Conservation (phyloP, 1,140 invertebrate genomes). For the Lucilia sericata region DNA sequence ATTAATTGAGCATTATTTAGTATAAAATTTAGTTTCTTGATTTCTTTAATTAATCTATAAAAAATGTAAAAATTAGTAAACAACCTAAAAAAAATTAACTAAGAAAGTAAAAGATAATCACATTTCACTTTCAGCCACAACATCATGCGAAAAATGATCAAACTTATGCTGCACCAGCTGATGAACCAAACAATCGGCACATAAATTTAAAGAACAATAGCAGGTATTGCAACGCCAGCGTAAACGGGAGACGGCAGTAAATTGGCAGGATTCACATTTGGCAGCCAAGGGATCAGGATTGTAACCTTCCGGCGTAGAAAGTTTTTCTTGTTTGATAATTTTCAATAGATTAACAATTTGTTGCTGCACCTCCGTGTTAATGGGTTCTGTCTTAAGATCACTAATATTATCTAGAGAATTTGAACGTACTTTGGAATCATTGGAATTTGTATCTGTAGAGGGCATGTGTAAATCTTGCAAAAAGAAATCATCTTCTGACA, state of each 20-base stretch:
- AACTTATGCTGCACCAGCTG: constrained; percentile 57
- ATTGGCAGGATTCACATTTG: constrained; percentile 78
- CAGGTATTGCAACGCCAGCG: constrained; percentile 78
- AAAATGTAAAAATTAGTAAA: background rate
- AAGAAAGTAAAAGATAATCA: background rate
- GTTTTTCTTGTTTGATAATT: constrained; percentile 62
- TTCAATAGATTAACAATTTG: constrained; percentile 59
- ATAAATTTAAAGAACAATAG: constrained; percentile 60
- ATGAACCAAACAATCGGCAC: constrained; percentile 57
- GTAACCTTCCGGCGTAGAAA: constrained; percentile 54
- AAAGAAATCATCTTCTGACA: constrained; percentile 69
- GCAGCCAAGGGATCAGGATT: constrained; percentile 69
- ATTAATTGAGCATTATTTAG: background rate
- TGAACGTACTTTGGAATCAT: constrained; percentile 14
- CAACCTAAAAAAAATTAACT: background rate
- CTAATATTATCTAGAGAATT: background rate
- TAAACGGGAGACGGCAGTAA: constrained; percentile 76
- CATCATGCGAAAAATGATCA: constrained; percentile 60
- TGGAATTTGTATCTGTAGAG: constrained; percentile 45
- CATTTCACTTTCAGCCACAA: constrained; percentile 44
- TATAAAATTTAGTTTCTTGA: background rate
- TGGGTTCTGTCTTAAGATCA: constrained; percentile 7
- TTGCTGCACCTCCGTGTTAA: constrained; percentile 37
- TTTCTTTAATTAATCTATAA: too few relatives aligned
- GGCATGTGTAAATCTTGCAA: constrained; percentile 53